Percentiles rank a stretch among this genome's conserved stretches.
Evolutionary conservation across 2,888 invertebrate species (phyloP).

Genomic region (Mechanitis messenoides): DNA sequence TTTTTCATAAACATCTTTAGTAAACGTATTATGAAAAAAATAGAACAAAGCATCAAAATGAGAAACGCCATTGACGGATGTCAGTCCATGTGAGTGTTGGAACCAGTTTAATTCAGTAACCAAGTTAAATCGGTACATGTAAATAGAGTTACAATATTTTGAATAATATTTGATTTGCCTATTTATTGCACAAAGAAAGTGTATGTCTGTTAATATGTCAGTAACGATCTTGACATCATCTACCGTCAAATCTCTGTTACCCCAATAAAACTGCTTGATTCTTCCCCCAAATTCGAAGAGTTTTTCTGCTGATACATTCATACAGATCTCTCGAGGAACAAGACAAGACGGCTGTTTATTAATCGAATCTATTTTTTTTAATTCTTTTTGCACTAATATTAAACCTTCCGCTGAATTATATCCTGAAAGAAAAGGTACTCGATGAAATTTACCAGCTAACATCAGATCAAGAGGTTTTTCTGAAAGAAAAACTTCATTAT

Average conservation of each 20-base stretch:
- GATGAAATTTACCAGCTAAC: slow-evolving; percentile 31
- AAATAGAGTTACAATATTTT: slow-evolving; percentile 26
- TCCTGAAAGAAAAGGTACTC: slow-evolving; percentile 41
- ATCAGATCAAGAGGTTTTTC: slow-evolving; percentile 37
- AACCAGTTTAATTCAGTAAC: slow-evolving; percentile 38
- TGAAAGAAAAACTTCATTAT: slow-evolving; percentile 37
- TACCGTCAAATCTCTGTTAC: slow-evolving; percentile 28
- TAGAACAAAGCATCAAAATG: slow-evolving; percentile 63
- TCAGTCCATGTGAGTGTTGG: slow-evolving; percentile 28
- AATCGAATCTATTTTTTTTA: slow-evolving; percentile 34
- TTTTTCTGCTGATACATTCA: slow-evolving; percentile 28
- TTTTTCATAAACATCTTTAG: slow-evolving; percentile 42
- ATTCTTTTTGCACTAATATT: slow-evolving; percentile 24
- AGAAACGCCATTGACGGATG: slow-evolving; percentile 41
- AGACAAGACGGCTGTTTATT: slow-evolving; percentile 35
- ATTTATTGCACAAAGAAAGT: slow-evolving; percentile 32
- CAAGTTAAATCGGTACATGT: slow-evolving; percentile 37
- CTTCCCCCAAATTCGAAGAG: slow-evolving; percentile 32
- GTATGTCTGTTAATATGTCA: slow-evolving; percentile 29
- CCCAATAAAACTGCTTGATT: slow-evolving; percentile 34
- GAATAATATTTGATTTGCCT: slow-evolving; percentile 33
- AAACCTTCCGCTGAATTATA: slow-evolving; percentile 43
- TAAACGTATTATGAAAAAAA: slow-evolving; percentile 45
- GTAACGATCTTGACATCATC: slow-evolving; percentile 26
- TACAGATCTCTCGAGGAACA: slow-evolving; percentile 38